Percentiles rank a stretch among this genome's conserved stretches.
These are phyloP conservation scores for Poeciliopsis infans DNA, from an alignment of 2,797 vertebrate species.

Conservation along the genomic window DNA sequence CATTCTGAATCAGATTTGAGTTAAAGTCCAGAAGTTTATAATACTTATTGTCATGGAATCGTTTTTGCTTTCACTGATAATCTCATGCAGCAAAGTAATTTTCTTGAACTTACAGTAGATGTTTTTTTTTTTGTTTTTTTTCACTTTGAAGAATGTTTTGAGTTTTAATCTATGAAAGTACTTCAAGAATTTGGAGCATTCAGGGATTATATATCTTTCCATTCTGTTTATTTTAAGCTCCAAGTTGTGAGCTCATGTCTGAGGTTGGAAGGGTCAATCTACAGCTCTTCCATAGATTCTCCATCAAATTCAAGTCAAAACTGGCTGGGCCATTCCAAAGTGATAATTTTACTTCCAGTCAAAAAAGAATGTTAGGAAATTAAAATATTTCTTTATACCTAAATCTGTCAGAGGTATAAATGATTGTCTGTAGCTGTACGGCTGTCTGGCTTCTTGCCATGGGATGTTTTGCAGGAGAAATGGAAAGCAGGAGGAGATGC, in stretches of 20 bases:
- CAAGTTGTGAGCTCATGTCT: not conserved
- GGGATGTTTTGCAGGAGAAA: constrained; percentile 38
- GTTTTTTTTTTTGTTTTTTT: not conserved
- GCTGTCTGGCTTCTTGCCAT: constrained; percentile 45
- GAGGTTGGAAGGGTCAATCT: not conserved
- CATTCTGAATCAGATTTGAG: not conserved
- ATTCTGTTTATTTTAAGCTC: not conserved
- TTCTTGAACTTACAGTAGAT: not conserved
- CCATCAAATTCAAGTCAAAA: not conserved
- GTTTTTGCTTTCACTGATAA: not conserved
- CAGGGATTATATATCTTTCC: not conserved
- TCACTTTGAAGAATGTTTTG: not conserved
- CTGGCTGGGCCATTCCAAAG: not conserved
- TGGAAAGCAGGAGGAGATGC: constrained; percentile 18
- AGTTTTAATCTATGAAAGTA: not conserved
- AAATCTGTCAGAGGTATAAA: not conserved
- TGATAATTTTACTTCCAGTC: not conserved
- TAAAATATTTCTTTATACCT: not conserved
- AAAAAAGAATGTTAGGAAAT: not conserved
- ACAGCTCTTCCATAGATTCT: not conserved
- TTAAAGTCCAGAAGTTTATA: not conserved
- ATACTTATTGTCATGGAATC: not conserved
- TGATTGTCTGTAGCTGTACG: constrained; percentile 11
- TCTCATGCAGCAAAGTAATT: not conserved
- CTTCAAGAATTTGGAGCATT: not conserved